A percentile compares a stretch with the other conserved stretches of the same genome.
Evolutionary conservation across 92 coral and sea anemone species (phyloP).

Genomic region (Palythoa grandis): DNA sequence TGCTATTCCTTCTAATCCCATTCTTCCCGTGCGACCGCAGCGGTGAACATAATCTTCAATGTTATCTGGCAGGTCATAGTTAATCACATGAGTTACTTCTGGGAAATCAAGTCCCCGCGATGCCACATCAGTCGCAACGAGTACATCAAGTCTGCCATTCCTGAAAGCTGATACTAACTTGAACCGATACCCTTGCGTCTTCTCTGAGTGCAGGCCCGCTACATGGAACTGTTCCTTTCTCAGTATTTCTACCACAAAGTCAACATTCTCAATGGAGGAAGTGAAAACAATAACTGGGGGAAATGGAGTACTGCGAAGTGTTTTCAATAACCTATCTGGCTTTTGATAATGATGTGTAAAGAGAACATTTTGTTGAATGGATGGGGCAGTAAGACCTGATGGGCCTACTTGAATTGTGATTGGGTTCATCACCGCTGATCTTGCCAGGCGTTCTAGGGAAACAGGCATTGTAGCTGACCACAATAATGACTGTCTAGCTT

Average conservation of each 20-base stretch:
- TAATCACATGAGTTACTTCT: conserved; percentile 90
- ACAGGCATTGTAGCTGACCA: conserved; percentile 99
- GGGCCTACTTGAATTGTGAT: conserved; percentile 93
- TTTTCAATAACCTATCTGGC: conserved; percentile 76
- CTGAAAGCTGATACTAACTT: conserved; percentile 82
- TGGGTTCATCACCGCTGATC: conserved; percentile 94
- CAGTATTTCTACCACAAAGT: conserved; percentile 83
- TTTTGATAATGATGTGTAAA: conserved; percentile 88
- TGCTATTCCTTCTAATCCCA: conserved; percentile 89
- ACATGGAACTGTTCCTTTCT: conserved; percentile 95
- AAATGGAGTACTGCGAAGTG: conserved; percentile 81
- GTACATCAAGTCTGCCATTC: conserved; percentile 88
- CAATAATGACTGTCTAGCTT: conserved; percentile 92
- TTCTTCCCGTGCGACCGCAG: conserved; percentile 97
- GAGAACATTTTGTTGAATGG: conserved; percentile 78
- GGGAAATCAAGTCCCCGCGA: conserved; percentile 98
- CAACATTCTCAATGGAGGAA: conserved; percentile 95
- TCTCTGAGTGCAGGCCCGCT: conserved; percentile 95
- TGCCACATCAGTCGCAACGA: conserved; percentile 92
- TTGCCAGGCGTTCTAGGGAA: conserved; percentile 89
- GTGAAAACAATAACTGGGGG: conserved; percentile 98
- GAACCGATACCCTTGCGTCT: conserved; percentile 90
- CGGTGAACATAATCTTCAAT: conserved; percentile 96
- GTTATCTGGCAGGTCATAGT: conserved; percentile 90
- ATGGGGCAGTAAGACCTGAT: conserved; percentile 85